Base-by-base conservation (phyloP, 2,888 invertebrate genomes). In the Papilio gigon region DNA sequence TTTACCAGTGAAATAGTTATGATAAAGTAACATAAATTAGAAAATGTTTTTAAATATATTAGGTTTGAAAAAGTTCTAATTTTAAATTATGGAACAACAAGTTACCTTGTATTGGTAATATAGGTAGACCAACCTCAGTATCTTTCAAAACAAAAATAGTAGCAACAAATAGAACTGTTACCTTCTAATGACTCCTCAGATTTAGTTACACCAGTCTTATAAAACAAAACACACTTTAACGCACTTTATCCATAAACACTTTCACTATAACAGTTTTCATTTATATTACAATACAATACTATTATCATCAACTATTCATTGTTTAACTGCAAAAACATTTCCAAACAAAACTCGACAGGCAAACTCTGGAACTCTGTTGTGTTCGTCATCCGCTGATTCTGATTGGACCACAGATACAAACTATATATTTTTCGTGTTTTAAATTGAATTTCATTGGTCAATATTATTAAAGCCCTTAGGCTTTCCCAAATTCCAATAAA, bases 121-220 rank as follows among this genome's bases (percentile, higher is more conserved):
- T 56, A 30, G 17, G 11, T 30, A 9, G 17, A 30, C 17, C n/a
- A 56, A 50, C 12, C n/a, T n/a, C 27, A 53, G 53, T 56, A 30
- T 53, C 30, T 27, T 53, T 56, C 63, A 68, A 68, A 68, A 68
- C 68, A 68, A 68, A 68, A 68, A 68, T 68, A 68, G 47, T 68
- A 68, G 63, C 63, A 62, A 63, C 63, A 63, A 68, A 68, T 59
- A 68, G 30, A 17, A 62, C 22, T 47, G 40, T 63, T 68, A 68
- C 68, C 63, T 68, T 63, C 4, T 61, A 67, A 56, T 61, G 53
- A 40, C 67, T 62, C 61, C 53, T 61, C 20, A 9, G 53, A 53
- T 25, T 56, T 42, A 56, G 62, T 20, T 44, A n/a, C 53, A 56
- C 27, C 37, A 11, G 44, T 20, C 14, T 59, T 12, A 11, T 40